These are phyloP conservation scores for Adelges cooleyi DNA, from an alignment of 1,140 invertebrate species.

Conservation along the genomic window DNA sequence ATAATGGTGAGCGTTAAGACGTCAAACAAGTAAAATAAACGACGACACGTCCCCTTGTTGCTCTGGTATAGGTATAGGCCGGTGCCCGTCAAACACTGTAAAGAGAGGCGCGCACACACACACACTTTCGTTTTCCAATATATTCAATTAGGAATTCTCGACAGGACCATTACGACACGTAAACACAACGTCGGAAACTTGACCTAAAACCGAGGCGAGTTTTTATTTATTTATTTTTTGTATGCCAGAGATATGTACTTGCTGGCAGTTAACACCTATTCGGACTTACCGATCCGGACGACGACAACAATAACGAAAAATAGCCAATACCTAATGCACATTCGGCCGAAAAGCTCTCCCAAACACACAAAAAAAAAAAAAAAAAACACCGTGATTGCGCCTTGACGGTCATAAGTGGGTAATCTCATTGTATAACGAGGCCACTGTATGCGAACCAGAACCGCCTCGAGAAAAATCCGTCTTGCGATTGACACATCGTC, in stretches of 20 bases:
- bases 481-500: no score
- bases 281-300: background rate
- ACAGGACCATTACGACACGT: slow-evolving; percentile 23
- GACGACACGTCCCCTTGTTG: background rate
- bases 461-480: no score
- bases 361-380: no score
- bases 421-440: no score
- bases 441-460: no score
- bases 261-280: background rate
- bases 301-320: background rate
- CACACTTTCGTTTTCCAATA: slow-evolving; percentile 27
- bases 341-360: background rate
- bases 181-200: slow-evolving; percentile 15
- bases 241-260: background rate
- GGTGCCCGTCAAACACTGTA: background rate
- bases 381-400: no score
- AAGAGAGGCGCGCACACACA: no score
- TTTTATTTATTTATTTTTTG: background rate
- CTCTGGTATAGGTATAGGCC: no score
- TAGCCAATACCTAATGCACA: background rate
- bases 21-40: no score
- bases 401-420: no score
- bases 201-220: slow-evolving; percentile 5
- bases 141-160: slow-evolving; percentile 22
- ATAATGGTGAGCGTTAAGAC: no score